These are phyloP conservation scores for Oreochromis spilurus DNA, from an alignment of 2,113 vertebrate species.

Conservation along the genomic window DNA sequence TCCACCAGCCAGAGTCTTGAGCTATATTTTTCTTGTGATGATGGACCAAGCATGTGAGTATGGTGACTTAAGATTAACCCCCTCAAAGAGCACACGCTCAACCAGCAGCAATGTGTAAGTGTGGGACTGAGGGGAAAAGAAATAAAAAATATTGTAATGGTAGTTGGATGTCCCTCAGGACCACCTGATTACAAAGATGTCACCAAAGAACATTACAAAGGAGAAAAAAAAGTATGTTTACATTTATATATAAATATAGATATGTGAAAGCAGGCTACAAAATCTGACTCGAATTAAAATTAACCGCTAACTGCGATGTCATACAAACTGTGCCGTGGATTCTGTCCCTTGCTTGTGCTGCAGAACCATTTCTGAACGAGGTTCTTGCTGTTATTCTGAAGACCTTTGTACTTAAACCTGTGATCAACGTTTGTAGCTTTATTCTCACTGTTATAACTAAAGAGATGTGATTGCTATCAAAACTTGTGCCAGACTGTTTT, in stretches of 20 bases:
- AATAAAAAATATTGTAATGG: not conserved
- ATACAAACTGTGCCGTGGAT: not conserved
- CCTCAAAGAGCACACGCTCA: conserved; percentile 20
- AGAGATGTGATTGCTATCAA: conserved; percentile 24
- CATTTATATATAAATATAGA: not conserved
- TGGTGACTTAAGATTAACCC: not conserved
- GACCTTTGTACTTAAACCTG: conserved; percentile 37
- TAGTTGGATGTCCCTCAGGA: conserved; percentile 3
- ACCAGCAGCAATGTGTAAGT: not conserved
- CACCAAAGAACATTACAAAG: conserved; percentile 11
- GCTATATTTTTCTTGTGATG: conserved; percentile 37
- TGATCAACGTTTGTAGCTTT: conserved; percentile 48
- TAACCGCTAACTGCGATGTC: not conserved
- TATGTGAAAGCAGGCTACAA: not conserved
- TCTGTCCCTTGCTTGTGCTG: conserved; percentile 17
- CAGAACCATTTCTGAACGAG: conserved; percentile 11
- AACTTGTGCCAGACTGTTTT: not conserved
- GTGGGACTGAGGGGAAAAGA: not conserved
- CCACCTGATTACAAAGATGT: not conserved
- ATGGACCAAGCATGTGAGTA: conserved; percentile 1
- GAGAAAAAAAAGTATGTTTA: not conserved
- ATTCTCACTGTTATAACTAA: conserved; percentile 40
- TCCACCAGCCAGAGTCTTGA: conserved; percentile 10
- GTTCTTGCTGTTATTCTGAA: conserved; percentile 14
- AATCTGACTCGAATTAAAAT: not conserved